Evolutionary conservation across 2,113 vertebrate species (phyloP).

Genomic region (Spermophilus dauricus): DNA sequence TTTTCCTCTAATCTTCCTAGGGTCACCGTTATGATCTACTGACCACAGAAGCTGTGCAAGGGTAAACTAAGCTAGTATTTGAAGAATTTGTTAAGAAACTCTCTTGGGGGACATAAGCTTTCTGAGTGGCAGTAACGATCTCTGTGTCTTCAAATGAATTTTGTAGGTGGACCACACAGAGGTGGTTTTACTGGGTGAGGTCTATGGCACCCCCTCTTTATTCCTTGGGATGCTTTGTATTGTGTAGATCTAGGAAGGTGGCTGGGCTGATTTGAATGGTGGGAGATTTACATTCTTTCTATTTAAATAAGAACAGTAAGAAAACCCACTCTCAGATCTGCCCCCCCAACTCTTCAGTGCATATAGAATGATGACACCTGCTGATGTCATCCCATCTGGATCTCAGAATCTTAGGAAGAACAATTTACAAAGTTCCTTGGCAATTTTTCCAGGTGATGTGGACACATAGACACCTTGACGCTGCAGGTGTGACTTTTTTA

Average conservation of each 20-base stretch:
- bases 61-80: neutral
- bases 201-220: neutral
- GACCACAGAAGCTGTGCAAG: neutral
- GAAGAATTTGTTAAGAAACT: neutral
- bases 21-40: neutral
- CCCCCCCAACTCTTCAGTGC: neutral
- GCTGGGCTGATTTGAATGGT: neutral
- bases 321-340: neutral
- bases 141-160: conserved; percentile 12
- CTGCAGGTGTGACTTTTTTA: neutral
- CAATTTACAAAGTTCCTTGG: neutral
- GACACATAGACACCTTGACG: neutral
- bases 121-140: neutral
- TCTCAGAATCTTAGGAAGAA: neutral
- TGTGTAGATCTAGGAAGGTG: neutral
- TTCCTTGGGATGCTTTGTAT: conserved; percentile 7
- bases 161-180: neutral
- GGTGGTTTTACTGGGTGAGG: neutral
- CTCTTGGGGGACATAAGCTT: neutral
- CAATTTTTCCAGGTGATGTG: neutral
- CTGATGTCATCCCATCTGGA: neutral
- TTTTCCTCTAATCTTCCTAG: neutral
- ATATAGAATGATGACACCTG: neutral
- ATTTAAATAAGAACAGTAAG: neutral
- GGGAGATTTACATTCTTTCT: neutral